phyloP scores from a whole-genome alignment of 2,113 vertebrate genomes.

The Stegostoma tigrinum region DNA sequence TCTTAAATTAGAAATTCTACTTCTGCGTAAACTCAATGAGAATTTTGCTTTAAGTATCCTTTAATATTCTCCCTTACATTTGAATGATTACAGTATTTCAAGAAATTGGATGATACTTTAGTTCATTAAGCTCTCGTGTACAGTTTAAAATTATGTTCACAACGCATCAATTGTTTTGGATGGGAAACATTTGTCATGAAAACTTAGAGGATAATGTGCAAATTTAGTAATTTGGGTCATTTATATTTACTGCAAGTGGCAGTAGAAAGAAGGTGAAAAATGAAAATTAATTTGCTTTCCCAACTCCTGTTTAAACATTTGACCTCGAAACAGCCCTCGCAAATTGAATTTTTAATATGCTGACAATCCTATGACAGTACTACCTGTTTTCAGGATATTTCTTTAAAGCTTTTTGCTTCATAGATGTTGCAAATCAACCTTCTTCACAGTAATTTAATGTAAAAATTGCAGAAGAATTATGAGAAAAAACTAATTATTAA shows the following conservation, averaged over 20 bases:
- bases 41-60: background rate
- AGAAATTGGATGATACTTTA: background rate
- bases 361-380: background rate
- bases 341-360: background rate
- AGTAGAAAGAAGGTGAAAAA: background rate
- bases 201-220: background rate
- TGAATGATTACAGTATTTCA: background rate
- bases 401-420: background rate
- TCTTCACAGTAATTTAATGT: background rate
- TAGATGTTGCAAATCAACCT: background rate
- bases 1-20: background rate
- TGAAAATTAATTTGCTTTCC: background rate
- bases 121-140: too few species aligned
- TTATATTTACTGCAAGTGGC: background rate
- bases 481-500: constrained; percentile 33
- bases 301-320: background rate
- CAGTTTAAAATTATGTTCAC: background rate
- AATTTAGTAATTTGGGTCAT: background rate
- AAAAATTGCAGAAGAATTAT: background rate
- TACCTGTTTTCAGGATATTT: background rate
- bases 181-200: background rate
- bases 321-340: background rate
- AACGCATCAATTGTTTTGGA: background rate
- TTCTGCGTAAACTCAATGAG: background rate
- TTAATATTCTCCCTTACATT: background rate